Percentiles rank a stretch among this genome's conserved stretches.
These are phyloP conservation scores for Folsomia manolachei DNA, from an alignment of 2,888 invertebrate species.

Conservation along the genomic window DNA sequence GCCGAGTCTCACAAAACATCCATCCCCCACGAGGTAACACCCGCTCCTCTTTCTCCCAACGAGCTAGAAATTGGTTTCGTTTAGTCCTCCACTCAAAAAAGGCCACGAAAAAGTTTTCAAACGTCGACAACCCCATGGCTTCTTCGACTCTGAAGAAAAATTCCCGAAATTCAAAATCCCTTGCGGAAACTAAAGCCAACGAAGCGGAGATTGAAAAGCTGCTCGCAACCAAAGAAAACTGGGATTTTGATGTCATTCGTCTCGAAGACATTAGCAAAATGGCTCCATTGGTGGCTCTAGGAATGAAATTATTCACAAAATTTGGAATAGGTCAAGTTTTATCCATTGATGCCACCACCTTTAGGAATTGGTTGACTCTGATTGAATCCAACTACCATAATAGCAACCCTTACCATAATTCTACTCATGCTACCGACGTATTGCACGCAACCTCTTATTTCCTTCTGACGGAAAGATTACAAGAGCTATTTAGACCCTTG, in stretches of 20 bases:
- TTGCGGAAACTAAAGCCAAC: no score
- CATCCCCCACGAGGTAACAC: no score
- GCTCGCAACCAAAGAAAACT: neutral
- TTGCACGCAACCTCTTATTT: constrained; percentile 23
- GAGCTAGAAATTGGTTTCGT: no score
- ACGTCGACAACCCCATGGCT: neutral
- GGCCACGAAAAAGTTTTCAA: neutral
- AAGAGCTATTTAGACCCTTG: constrained; percentile 4
- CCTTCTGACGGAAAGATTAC: constrained; percentile 1
- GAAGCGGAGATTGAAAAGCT: neutral
- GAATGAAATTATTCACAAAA: constrained; percentile 18
- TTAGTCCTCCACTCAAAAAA: no score
- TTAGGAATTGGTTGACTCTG: constrained; percentile 21
- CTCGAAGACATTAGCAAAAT: neutral
- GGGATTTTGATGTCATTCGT: neutral
- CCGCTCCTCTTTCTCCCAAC: no score
- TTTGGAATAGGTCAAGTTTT: constrained; percentile 12
- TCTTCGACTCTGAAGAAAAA: neutral
- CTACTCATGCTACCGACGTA: constrained; percentile 28
- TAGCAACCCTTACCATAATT: constrained; percentile 28
- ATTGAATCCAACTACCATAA: constrained; percentile 25
- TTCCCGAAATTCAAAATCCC: no score
- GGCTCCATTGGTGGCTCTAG: constrained; percentile 20
- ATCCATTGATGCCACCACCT: constrained; percentile 3
- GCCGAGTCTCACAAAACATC: no score